These are phyloP conservation scores for Proterorhinus semilunaris DNA, from an alignment of 2,113 vertebrate species.

Conservation along the genomic window DNA sequence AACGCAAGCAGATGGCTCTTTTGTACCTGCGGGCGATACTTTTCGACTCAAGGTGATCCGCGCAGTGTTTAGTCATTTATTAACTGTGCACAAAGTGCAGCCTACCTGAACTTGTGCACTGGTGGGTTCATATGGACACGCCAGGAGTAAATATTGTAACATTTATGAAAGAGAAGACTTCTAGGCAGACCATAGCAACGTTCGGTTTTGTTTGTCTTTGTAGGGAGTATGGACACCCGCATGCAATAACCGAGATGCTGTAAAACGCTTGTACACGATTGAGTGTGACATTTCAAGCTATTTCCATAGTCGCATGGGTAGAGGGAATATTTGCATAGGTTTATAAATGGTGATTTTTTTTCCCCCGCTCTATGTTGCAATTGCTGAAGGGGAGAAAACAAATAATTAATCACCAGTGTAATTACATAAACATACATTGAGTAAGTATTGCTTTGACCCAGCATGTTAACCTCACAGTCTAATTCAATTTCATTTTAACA, in stretches of 20 bases:
- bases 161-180: conserved; percentile 13
- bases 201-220: conserved; percentile 46
- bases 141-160: conserved; percentile 42
- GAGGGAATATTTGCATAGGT: background rate
- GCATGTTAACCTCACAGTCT: background rate
- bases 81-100: conserved; percentile 37
- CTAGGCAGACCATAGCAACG: conserved; percentile 20
- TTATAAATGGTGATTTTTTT: background rate
- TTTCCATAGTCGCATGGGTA: conserved; percentile 8
- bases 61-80: conserved; percentile 46
- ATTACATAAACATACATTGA: conserved; percentile 1
- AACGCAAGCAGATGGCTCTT: conserved; percentile 60
- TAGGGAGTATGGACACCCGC: conserved; percentile 31
- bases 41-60: conserved; percentile 38
- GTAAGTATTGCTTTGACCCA: background rate
- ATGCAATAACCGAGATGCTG: conserved; percentile 11
- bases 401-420: background rate
- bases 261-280: conserved; percentile 43
- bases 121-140: conserved; percentile 11
- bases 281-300: conserved; percentile 34
- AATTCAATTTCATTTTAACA: background rate
- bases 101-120: conserved; percentile 17
- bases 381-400: background rate
- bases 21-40: conserved; percentile 63
- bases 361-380: background rate